Base-by-base conservation (phyloP, 2,888 invertebrate genomes). In the Apamea sordens region DNA sequence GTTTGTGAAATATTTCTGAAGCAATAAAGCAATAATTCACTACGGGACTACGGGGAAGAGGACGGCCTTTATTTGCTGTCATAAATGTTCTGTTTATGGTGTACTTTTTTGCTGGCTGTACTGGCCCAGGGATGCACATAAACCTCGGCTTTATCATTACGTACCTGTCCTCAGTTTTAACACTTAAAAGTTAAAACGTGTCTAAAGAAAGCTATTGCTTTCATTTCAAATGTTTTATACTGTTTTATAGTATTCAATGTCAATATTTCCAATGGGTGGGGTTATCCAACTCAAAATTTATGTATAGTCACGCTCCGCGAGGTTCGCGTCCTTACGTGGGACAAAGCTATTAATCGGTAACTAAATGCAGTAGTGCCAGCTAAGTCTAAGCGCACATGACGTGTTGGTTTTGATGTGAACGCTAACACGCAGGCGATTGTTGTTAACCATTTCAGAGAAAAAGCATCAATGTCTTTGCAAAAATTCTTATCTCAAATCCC, bases 11-110 rank as follows among this genome's bases (percentile, higher is more conserved):
- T 96, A 96, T 97, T 96, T 96, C 96, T 96, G 96, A 96, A 94
- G 97, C 96, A 96, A 97, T 97, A 97, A 96, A 97, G 97, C 96
- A 96, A 96, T 97, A 97, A 96, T 95, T 97, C 96, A 97, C 96
- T 96, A 96, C 95, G 95, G 94, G 96, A 94, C 96, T 95, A 95
- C 96, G 95, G 95, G 95, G 95, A 96, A 97, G 95, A 96, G 94
- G 95, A 94, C 95, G 93, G 93, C 94, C 95, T 96, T 96, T 97
- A 97, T 97, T 96, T 96, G 96, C 97, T 92, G 96, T 93, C 96
- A 96, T 97, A 97, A 97, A 97, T 94, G 96, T 93, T 92, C 92
- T 94, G 95, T 96, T 96, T 96, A 96, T 96, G 96, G 93, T 95
- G 94, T 94, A 95, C 94, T 96, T 96, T 96, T 97, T 96, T 96